Percentiles rank a stretch among this genome's conserved stretches.
phyloP scores from a whole-genome alignment of 2,797 vertebrate genomes.

The Potorous gilbertii region DNA sequence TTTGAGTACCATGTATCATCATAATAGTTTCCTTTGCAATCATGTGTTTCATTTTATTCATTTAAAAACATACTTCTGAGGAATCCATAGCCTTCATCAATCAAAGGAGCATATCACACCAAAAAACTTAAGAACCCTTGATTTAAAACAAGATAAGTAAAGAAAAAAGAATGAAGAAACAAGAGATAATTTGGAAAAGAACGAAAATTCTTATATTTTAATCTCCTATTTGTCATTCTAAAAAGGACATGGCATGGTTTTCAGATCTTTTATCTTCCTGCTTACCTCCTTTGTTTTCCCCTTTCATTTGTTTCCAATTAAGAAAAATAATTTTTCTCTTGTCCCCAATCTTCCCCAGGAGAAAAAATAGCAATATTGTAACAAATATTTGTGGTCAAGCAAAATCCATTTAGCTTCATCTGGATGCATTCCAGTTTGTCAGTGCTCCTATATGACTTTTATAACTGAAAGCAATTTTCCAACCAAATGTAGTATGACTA shows the following conservation, averaged over 20 bases:
- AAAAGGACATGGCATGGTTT: neutral
- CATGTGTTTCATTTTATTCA: neutral
- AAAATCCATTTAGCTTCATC: neutral
- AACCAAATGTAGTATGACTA: neutral
- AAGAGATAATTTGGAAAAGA: neutral
- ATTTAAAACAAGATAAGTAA: neutral
- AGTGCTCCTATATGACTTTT: neutral
- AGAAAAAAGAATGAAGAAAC: neutral
- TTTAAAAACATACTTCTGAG: neutral
- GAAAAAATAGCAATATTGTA: neutral
- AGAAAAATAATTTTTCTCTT: neutral
- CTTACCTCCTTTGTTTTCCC: neutral
- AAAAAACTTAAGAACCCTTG: neutral
- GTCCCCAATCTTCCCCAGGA: neutral
- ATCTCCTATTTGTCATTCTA: neutral
- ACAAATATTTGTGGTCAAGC: neutral
- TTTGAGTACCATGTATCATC: neutral
- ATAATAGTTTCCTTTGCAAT: neutral
- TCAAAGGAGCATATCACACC: neutral
- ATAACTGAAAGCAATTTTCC: neutral
- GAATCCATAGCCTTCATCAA: neutral
- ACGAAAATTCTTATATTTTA: neutral
- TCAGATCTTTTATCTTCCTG: neutral
- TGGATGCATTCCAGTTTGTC: neutral
- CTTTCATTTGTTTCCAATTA: neutral